Percentiles rank a stretch among this genome's conserved stretches.
phyloP scores from a whole-genome alignment of 2,888 invertebrate genomes.

The Tenthredo scrophulariae region DNA sequence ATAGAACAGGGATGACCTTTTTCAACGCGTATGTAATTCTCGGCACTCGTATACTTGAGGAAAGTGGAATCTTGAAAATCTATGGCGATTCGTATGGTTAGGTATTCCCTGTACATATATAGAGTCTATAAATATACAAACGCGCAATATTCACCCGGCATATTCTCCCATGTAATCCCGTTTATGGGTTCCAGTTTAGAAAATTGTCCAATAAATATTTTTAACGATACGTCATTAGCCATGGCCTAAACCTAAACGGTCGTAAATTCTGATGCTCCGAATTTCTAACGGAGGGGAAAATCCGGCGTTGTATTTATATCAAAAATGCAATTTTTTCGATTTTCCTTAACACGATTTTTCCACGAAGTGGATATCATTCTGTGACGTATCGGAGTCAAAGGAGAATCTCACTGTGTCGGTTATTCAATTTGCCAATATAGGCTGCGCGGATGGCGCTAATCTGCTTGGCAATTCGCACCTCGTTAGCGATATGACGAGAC shows the following conservation, averaged over 20 bases:
- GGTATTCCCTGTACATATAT: not conserved
- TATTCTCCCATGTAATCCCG: constrained; percentile 61
- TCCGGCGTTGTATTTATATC: not conserved
- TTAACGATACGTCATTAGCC: constrained; percentile 68
- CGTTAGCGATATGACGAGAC: not conserved
- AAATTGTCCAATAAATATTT: constrained; percentile 69
- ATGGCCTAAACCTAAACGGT: constrained; percentile 59
- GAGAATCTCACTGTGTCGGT: not conserved
- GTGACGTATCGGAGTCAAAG: not conserved
- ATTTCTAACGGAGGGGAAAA: not conserved
- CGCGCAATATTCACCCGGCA: not conserved
- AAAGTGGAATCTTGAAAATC: not conserved
- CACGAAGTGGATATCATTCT: too few relatives aligned
- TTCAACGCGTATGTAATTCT: not conserved
- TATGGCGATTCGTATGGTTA: not conserved
- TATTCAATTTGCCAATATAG: constrained; percentile 17
- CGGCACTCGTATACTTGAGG: not conserved
- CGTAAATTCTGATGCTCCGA: constrained; percentile 4
- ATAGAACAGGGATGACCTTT: not conserved
- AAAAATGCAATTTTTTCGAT: not conserved
- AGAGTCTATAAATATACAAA: constrained; percentile 1
- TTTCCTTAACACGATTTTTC: too few relatives aligned
- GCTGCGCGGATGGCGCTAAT: constrained; percentile 7
- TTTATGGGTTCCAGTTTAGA: constrained; percentile 63
- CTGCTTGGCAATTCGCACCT: constrained; percentile 24